Conservation (phyloP, 2,888 invertebrate species). For the Sinelater perroti region DNA sequence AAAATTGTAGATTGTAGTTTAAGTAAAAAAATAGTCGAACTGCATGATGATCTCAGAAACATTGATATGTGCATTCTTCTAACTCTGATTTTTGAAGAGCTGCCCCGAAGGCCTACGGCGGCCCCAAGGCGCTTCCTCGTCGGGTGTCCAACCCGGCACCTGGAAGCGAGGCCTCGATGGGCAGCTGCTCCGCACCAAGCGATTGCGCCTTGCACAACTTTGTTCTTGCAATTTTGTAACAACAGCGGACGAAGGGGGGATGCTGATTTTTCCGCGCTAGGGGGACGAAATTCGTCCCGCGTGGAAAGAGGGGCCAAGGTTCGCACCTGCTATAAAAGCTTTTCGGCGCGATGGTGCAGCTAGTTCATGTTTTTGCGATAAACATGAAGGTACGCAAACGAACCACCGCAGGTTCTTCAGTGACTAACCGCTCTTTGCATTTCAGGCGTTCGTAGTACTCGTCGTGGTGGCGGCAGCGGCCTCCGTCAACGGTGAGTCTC, state of each 20-base stretch:
- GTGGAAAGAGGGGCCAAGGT: conserved; percentile 37
- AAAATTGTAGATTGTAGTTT: no score
- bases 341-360: conserved; percentile 5
- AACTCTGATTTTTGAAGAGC: no score
- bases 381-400: conserved; percentile 33
- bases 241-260: conserved; percentile 28
- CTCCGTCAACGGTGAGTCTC: conserved; percentile 24
- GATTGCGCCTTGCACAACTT: conserved; percentile 21
- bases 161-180: no score
- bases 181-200: conserved; percentile 7
- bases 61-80: no score
- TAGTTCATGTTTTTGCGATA: conserved; percentile 25
- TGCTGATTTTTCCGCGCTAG: conserved; percentile 25
- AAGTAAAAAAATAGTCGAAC: no score
- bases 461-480: conserved; percentile 17
- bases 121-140: no score
- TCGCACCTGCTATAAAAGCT: conserved; percentile 36
- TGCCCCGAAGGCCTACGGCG: no score
- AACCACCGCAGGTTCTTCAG: no score
- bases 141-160: no score
- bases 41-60: no score
- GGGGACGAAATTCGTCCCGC: conserved; percentile 28
- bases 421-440: no score
- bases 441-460: conserved; percentile 21
- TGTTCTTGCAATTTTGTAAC: conserved; percentile 30